phyloP scores from a whole-genome alignment of 2,797 vertebrate species.

The Nannoperca australis region DNA sequence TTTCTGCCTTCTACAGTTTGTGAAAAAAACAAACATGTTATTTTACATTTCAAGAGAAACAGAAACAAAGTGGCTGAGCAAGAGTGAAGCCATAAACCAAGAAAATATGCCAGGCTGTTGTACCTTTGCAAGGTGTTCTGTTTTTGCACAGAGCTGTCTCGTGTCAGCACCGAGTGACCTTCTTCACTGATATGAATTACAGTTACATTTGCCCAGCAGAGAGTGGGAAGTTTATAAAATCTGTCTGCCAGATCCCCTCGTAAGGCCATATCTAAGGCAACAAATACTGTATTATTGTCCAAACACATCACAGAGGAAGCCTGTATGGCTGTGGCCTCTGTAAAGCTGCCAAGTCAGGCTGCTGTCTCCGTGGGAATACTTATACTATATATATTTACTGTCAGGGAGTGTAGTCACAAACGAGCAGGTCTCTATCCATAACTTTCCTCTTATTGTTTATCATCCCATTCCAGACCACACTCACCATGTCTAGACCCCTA shows the following conservation, averaged over 20 bases:
- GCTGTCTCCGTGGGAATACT: slow-evolving; percentile 40
- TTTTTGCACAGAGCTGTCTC: slow-evolving; percentile 34
- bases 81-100: slow-evolving; percentile 15
- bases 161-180: slow-evolving; percentile 49
- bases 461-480: slow-evolving; percentile 57
- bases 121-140: slow-evolving; percentile 27
- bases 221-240: slow-evolving; percentile 62
- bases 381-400: slow-evolving; percentile 47
- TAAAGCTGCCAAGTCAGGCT: slow-evolving; percentile 59
- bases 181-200: slow-evolving; percentile 55
- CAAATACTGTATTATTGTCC: slow-evolving; percentile 68
- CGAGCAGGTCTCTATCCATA: slow-evolving; percentile 45
- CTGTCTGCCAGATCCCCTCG: slow-evolving; percentile 47
- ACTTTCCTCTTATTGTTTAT: slow-evolving; percentile 65
- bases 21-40: background rate
- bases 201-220: slow-evolving; percentile 54
- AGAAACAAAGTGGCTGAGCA: slow-evolving; percentile 11
- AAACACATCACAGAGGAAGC: slow-evolving; percentile 63
- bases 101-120: slow-evolving; percentile 13
- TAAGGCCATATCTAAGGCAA: slow-evolving; percentile 58
- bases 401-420: slow-evolving; percentile 58
- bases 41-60: slow-evolving; percentile 25
- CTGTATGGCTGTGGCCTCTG: slow-evolving; percentile 48
- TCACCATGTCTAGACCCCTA: slow-evolving; percentile 33
- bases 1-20: background rate